Percentiles rank a stretch among this genome's conserved stretches.
Conservation (phyloP, 2,113 vertebrate genomes). For the Arizona elegans region DNA sequence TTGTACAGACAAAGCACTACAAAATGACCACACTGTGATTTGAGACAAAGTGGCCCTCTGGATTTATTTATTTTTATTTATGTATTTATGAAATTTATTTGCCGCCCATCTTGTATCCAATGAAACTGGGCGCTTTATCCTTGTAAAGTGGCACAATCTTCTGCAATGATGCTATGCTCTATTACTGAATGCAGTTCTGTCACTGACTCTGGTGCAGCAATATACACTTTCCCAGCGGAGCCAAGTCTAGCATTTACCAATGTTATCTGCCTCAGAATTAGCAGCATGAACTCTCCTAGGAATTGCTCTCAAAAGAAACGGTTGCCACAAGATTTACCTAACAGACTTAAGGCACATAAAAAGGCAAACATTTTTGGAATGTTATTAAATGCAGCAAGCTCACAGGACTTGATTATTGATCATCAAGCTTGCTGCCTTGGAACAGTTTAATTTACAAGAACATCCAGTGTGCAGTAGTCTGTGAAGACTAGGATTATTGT, state of each 20-base stretch:
- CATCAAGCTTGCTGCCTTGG: not conserved
- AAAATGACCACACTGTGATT: not conserved
- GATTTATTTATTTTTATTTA: not conserved
- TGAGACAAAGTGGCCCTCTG: not conserved
- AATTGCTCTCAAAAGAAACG: not conserved
- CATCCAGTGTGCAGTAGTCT: not conserved
- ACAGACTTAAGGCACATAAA: not conserved
- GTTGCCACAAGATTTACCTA: not conserved
- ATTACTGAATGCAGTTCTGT: not conserved
- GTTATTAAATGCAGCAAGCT: not conserved
- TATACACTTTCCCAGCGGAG: not conserved
- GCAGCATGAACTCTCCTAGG: not conserved
- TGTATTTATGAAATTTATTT: no score
- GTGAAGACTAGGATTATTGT: not conserved
- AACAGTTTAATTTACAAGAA: not conserved
- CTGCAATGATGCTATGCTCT: no score
- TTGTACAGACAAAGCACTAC: not conserved
- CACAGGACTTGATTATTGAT: not conserved
- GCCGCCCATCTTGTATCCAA: not conserved
- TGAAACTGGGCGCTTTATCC: not conserved
- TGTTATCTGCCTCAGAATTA: not conserved
- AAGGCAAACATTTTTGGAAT: not conserved
- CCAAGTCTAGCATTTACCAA: not conserved
- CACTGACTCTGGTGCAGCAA: not conserved
- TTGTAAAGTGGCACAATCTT: not conserved